Percentiles rank a stretch among this genome's conserved stretches.
These are phyloP conservation scores for Eurosta solidaginis DNA, from an alignment of 1,140 invertebrate species.

Conservation along the genomic window DNA sequence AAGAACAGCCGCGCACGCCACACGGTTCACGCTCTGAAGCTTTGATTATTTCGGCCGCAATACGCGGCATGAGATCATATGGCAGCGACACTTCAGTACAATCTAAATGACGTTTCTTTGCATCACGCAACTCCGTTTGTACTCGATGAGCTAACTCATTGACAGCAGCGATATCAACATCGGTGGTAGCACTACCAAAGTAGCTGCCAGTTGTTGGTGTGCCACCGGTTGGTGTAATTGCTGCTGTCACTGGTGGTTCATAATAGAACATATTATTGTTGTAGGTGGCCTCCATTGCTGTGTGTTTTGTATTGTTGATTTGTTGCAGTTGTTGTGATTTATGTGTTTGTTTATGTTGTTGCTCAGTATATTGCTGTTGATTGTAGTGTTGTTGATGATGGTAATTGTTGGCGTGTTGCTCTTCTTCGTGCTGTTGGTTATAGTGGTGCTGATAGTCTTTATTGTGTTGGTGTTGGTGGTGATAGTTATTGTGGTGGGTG, in stretches of 20 bases:
- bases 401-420: conserved; percentile 8
- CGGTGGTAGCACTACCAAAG: conserved; percentile 41
- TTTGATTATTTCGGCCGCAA: conserved; percentile 75
- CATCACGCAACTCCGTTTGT: conserved; percentile 75
- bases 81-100: conserved; percentile 82
- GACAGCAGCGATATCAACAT: conserved; percentile 53
- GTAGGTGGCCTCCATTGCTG: conserved; percentile 33
- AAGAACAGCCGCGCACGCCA: conserved; percentile 76
- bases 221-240: conserved; percentile 33
- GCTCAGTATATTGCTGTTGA: conserved; percentile 9
- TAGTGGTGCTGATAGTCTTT: neutral
- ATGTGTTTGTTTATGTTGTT: conserved; percentile 42
- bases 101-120: conserved; percentile 75
- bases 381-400: conserved; percentile 14
- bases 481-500: neutral
- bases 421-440: neutral
- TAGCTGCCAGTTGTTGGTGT: conserved; percentile 29
- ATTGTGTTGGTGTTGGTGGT: conserved; percentile 20
- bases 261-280: conserved; percentile 35
- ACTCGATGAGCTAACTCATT: conserved; percentile 70
- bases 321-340: conserved; percentile 38
- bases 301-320: conserved; percentile 26
- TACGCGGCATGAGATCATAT: conserved; percentile 73
- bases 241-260: conserved; percentile 6
- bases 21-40: conserved; percentile 85